Base-by-base conservation (phyloP, 2,888 invertebrate species). In the Stenchaetothrips biformis region DNA sequence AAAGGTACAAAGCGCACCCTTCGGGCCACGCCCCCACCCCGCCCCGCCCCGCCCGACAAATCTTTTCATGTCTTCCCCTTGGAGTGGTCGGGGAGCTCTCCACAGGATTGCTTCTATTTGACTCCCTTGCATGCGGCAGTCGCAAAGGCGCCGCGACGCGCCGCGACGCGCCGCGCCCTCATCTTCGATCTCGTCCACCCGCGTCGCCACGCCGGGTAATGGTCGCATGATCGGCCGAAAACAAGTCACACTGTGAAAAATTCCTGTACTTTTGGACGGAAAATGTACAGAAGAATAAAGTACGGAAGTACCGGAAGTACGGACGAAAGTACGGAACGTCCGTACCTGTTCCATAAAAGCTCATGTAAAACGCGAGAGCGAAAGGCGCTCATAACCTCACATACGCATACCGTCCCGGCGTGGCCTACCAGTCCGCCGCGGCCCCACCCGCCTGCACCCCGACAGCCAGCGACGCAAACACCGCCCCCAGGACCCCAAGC, bases 31-130 rank as follows among this genome's bases (percentile, higher is more conserved):
- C 59, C 7, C 7, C 25, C 67, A n/a, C 67, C 67, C 25, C 25
- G 21, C 21, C 7, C 21, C 67, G 18, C 67, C 59, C 18, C 59
- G 7, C 67, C 67, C 25, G 67, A 74, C 67, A 74, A 74, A 74
- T 74, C 67, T 74, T 74, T 74, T 74, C 67, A 74, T 74, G 67
- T 74, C 67, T 9, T 37, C 37, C 37, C 7, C 11, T 25, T 21
- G 21, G 67, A 67, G 67, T 67, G 67, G 67, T n/a, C 67, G 21
- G 67, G 67, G 25, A 74, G 67, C 67, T 74, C 67, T 74, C 67
- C 67, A 25, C 67, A 74, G 67, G 67, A 74, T 74, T 74, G 67
- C 67, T 74, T 74, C 67, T 25, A 21, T 74, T 74, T 74, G 67
- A 74, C 67, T 74, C 21, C 25, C 25, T 21, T 74, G 25, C 67